phyloP scores from a whole-genome alignment of 2,113 vertebrate genomes.

The Tachysurus fulvidraco region DNA sequence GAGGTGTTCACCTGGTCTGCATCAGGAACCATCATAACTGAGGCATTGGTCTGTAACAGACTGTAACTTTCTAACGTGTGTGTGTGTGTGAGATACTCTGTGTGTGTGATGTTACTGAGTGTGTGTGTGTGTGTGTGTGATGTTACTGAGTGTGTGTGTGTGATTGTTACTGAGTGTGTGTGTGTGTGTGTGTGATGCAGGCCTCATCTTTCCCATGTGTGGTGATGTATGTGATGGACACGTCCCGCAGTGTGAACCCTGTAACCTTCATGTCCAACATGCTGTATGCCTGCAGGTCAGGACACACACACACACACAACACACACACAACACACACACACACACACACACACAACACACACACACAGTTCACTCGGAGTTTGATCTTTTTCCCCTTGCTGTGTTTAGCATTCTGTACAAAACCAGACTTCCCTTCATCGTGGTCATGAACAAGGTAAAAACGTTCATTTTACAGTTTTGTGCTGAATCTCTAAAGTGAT shows the following conservation, averaged over 20 bases:
- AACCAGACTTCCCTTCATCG: constrained; percentile 95
- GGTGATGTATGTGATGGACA: constrained; percentile 97
- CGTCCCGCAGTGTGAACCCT: constrained; percentile 90
- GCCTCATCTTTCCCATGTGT: constrained; percentile 93
- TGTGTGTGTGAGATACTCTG: too few relatives aligned
- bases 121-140: background rate
- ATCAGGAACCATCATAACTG: constrained; percentile 95
- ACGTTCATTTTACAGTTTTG: background rate
- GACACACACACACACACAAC: background rate
- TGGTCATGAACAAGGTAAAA: constrained; percentile 96
- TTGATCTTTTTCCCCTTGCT: background rate
- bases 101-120: background rate
- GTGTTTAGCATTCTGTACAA: constrained; percentile 91
- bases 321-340: too few relatives aligned
- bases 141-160: constrained; percentile 13
- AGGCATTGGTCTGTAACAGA: constrained; percentile 81
- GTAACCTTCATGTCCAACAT: constrained; percentile 99
- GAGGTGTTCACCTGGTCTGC: constrained; percentile 99
- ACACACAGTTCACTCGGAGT: background rate
- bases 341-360: background rate
- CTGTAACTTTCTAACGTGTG: background rate
- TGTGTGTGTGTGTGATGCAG: constrained; percentile 63
- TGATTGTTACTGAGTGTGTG: background rate
- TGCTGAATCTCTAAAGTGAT: too few relatives aligned
- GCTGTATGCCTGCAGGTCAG: constrained; percentile 97